phyloP scores from a whole-genome alignment of 2,888 invertebrate species.

The Artemia sinica region DNA sequence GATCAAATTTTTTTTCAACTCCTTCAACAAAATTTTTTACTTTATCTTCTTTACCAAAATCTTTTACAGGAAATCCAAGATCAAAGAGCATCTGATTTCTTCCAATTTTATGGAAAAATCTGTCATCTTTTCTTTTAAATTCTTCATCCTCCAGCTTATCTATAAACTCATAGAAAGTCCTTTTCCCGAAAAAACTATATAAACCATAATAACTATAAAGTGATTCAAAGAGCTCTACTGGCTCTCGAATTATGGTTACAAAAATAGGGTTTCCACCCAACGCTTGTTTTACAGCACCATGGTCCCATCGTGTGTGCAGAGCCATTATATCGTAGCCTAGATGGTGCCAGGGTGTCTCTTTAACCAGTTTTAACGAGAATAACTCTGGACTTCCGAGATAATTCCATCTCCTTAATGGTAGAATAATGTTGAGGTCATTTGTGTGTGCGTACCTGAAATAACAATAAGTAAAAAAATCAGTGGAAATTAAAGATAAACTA shows the following conservation, averaged over 20 bases:
- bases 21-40: constrained; percentile 14
- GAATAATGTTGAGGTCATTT: constrained; percentile 23
- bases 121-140: background rate
- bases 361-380: constrained; percentile 20
- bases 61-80: constrained; percentile 19
- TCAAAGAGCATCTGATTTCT: constrained; percentile 24
- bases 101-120: constrained; percentile 19
- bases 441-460: constrained; percentile 19
- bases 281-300: constrained; percentile 16
- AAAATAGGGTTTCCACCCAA: constrained; percentile 22
- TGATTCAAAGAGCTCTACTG: constrained; percentile 23
- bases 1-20: constrained; percentile 23
- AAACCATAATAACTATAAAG: constrained; percentile 21
- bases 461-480: no score
- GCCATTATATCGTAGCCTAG: constrained; percentile 24
- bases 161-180: background rate
- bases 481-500: no score
- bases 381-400: constrained; percentile 24
- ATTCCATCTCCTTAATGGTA: constrained; percentile 22
- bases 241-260: constrained; percentile 24
- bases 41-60: constrained; percentile 16
- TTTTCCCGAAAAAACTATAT: background rate
- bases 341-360: background rate
- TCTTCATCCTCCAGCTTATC: background rate
- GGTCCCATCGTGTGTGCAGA: constrained; percentile 24